Base-by-base conservation (phyloP, 2,797 vertebrate genomes). In the Sebastes cheni region DNA sequence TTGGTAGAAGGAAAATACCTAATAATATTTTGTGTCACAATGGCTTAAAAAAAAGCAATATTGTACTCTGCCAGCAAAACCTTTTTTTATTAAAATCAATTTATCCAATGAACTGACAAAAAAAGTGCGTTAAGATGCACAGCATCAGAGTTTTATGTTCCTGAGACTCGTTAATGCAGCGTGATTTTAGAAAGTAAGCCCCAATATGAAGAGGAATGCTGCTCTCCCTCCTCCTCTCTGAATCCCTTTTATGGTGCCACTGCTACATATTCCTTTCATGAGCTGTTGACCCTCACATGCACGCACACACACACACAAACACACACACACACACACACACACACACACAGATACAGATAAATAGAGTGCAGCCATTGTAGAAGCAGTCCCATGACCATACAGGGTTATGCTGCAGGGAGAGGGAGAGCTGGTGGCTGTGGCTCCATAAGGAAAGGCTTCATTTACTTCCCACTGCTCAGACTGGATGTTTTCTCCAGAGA, bases 361-460 rank as follows among this genome's bases (percentile, higher is more conserved):
- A 87, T 66, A 86, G 72, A 77, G 84, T 70, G 71, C 80, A 85
- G 86, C 85, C 85, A 75, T 79, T 86, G 79, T 55, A 27, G 76
- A 65, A 50, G 77, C 75, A 9, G 77, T 68, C 86, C 2, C 77
- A 91, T 95, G 93, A 92, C 95, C 95, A 95, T 95, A 96, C 93
- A 94, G 95, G 95, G 95, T 84, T 72, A 89, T 87, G 84, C 83
- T 67, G 39, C 75, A 75, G 80, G 72, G 55, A 72, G 54, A 75
- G 64, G 4, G 42, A 46, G 82, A 78, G 77, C 81, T 72, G 83
- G 62, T 83, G 18, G 67, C 52, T 36, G 80, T 46, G 75, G 64
- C 90, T 92, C 73, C 66, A 73, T 12, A 72, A 87, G 77, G 65
- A 79, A 74, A 82, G 25, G 32, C 81, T 81, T 60, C 0, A n/a